Base-by-base conservation (phyloP, 2,888 invertebrate species). In the Herminia tarsipennalis region DNA sequence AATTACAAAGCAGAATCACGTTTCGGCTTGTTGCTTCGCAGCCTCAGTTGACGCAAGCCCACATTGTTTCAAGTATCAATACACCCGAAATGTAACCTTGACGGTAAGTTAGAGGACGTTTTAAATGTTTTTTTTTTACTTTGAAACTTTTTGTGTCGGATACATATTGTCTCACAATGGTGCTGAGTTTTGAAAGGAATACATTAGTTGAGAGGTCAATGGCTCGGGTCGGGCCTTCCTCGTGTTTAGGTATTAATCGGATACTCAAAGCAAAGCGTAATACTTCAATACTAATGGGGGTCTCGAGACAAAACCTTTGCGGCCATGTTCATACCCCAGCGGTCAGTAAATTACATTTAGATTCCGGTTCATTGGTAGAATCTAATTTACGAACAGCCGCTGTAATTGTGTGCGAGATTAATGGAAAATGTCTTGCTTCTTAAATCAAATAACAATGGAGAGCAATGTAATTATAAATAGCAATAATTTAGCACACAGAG, bases 141-240 rank as follows among this genome's bases (percentile, higher is more conserved):
- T 66, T 62, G 48, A 68, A 54, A 71, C 73, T 86, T 88, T 87
- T 88, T 88, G 81, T 73, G 70, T 73, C 75, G 69, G 38, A 81
- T 78, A 82, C 75, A 81, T 83, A 81, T 78, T 80, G 81, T 81
- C 78, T 82, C 75, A 81, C 80, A 85, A 82, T 82, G 74, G 70
- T 73, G 66, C 68, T 66, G 72, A 72, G 70, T 78, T n/a, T 84
- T 87, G 81, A 81, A 87, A 83, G 80, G 86, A 86, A 88, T 86
- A 87, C 66, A 87, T 87, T 86, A 83, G 67, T 69, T 56, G 35
- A 38, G 63, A 74, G 86, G 86, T 85, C 86, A 76, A 76, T 77
- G 80, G 60, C 80, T 70, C 56, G 18, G 76, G 53, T 76, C 69
- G 58, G 50, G 42, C 42, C 52, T 59, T 48, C 52, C 9, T 28